Conservation (phyloP, 2,113 vertebrate species). For the Tenebrosternarchus preto region DNA sequence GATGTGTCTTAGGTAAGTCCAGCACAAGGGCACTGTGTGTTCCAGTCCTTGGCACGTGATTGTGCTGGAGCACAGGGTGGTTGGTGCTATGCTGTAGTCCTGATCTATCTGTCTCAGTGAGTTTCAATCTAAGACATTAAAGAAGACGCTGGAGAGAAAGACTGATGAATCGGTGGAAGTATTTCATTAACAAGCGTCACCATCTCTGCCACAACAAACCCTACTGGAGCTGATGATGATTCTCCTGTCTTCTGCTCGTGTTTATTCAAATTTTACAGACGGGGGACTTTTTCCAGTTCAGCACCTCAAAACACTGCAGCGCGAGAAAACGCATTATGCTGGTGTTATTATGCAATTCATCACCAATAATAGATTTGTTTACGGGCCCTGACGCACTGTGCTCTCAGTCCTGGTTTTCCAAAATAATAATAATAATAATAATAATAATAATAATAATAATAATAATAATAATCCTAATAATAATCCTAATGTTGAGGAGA, state of each 20-base stretch:
- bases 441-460: conserved; percentile 78
- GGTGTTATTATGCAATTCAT: conserved; percentile 85
- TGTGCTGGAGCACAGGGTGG: conserved; percentile 7
- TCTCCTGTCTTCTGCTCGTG: conserved; percentile 66
- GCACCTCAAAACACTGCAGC: conserved; percentile 79
- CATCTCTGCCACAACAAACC: conserved; percentile 50
- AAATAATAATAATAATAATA: conserved; percentile 82
- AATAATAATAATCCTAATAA: conserved; percentile 70
- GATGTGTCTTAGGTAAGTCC: conserved; percentile 5
- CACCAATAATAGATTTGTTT: conserved; percentile 87
- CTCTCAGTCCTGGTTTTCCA: conserved; percentile 78
- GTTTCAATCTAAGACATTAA: conserved; percentile 33
- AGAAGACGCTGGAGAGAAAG: conserved; percentile 37
- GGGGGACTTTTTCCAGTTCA: conserved; percentile 81
- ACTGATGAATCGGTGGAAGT: conserved; percentile 58
- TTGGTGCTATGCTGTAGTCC: conserved; percentile 35
- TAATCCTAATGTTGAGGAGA: conserved; percentile 50
- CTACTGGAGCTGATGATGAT: conserved; percentile 58
- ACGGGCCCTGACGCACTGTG: conserved; percentile 74
- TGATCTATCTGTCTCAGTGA: conserved; percentile 39
- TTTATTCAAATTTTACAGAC: conserved; percentile 80
- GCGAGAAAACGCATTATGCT: conserved; percentile 81
- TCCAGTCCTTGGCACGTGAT: conserved; percentile 37
- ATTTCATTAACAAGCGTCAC: conserved; percentile 58
- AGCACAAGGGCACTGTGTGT: conserved; percentile 8